phyloP scores from a whole-genome alignment of 2,888 invertebrate species.

The Perizoma affinitatum region DNA sequence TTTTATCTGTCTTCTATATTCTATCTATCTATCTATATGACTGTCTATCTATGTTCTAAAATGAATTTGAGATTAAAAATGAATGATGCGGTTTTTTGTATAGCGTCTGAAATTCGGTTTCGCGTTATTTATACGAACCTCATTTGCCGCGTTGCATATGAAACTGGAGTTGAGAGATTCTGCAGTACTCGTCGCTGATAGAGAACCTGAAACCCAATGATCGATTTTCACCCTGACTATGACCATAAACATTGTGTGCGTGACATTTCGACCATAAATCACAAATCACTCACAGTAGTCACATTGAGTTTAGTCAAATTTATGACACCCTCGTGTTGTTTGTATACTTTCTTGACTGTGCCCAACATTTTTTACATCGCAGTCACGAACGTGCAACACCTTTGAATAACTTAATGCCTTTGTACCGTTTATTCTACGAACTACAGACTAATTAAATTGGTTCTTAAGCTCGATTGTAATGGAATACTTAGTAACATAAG shows the following conservation, averaged over 20 bases:
- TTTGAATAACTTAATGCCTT: neutral
- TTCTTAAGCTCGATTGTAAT: slow-evolving; percentile 9
- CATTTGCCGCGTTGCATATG: slow-evolving; percentile 93
- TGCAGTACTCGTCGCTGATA: slow-evolving; percentile 93
- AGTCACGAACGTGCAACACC: neutral
- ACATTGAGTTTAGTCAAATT: slow-evolving; percentile 56
- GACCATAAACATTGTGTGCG: neutral
- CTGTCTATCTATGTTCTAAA: too few species aligned
- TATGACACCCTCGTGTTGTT: slow-evolving; percentile 57
- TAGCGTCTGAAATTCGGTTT: too few species aligned
- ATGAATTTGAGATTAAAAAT: too few species aligned
- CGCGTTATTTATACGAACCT: slow-evolving; percentile 70
- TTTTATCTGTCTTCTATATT: too few species aligned
- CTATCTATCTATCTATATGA: too few species aligned
- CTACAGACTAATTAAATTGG: slow-evolving; percentile 18
- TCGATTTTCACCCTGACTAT: neutral
- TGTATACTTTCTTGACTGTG: slow-evolving; percentile 51
- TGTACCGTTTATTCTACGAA: slow-evolving; percentile 9
- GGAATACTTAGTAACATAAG: slow-evolving; percentile 15
- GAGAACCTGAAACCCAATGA: slow-evolving; percentile 82
- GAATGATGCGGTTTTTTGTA: too few species aligned
- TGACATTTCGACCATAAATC: too few species aligned
- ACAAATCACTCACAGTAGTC: slow-evolving; percentile 50
- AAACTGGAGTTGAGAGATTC: slow-evolving; percentile 95
- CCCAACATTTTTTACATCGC: slow-evolving; percentile 48